Evolutionary conservation across 2,888 invertebrate species (phyloP).

Genomic region (Pachycephus smyrnensis): DNA sequence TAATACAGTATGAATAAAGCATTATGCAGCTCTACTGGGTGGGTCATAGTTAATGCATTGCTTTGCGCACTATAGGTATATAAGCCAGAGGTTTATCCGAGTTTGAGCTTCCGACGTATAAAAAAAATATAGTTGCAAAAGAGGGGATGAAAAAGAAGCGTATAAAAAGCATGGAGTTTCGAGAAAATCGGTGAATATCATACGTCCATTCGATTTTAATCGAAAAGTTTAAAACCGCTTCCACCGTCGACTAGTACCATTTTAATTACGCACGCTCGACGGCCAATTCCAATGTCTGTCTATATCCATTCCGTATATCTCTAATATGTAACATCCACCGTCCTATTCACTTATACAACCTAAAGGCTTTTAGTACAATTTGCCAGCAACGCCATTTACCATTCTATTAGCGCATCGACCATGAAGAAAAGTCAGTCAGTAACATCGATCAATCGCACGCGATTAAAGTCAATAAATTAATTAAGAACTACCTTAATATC

Average conservation of each 20-base stretch:
- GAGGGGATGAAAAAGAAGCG: not conserved
- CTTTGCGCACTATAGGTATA: not conserved
- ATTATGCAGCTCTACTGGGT: not conserved
- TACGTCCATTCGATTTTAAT: not conserved
- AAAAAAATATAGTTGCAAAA: not conserved
- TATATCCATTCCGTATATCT: not conserved
- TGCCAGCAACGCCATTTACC: not conserved
- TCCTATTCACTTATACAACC: not conserved
- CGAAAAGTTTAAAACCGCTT: not conserved
- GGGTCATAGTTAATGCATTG: conserved; percentile 3
- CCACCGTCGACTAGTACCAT: not conserved
- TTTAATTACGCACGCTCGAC: not conserved
- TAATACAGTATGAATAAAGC: conserved; percentile 4
- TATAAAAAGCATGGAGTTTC: not conserved
- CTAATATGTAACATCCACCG: not conserved
- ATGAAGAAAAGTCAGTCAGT: not conserved
- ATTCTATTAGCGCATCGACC: not conserved
- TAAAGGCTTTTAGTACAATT: not conserved
- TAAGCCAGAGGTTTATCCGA: not conserved
- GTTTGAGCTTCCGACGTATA: not conserved
- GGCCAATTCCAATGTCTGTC: not conserved
- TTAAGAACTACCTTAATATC: not conserved
- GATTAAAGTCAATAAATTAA: not conserved
- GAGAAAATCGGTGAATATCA: not conserved
- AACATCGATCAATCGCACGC: not conserved